Percentiles rank a stretch among this genome's conserved stretches.
These are phyloP conservation scores for Gorsachius magnificus DNA, from an alignment of 2,797 vertebrate genomes.

Conservation along the genomic window DNA sequence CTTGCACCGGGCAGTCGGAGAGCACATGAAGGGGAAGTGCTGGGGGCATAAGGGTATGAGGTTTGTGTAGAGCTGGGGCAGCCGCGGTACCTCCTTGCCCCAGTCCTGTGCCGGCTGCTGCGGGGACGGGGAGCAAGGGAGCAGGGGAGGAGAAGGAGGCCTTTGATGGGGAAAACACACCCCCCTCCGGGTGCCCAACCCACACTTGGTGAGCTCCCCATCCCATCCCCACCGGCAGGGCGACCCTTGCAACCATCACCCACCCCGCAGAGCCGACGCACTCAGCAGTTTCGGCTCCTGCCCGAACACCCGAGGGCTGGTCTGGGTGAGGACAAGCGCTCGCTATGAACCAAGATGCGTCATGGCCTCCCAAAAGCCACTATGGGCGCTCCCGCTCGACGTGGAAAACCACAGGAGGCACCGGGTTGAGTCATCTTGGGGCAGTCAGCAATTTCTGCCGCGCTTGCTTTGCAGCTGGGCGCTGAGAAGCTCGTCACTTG, in stretches of 20 bases:
- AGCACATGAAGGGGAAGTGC: rapidly evolving
- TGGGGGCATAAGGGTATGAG: neutral
- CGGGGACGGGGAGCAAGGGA: neutral
- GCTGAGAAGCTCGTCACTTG: neutral
- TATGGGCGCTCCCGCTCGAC: rapidly evolving
- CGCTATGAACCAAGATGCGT: rapidly evolving
- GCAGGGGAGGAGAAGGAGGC: neutral
- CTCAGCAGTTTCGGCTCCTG: neutral
- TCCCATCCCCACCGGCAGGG: neutral
- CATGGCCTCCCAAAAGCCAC: rapidly evolving
- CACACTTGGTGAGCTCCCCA: rapidly evolving
- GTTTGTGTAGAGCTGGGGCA: neutral
- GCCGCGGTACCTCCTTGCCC: neutral
- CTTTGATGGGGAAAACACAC: neutral
- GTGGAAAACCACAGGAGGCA: neutral
- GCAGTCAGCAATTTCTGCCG: neutral
- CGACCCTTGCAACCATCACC: rapidly evolving
- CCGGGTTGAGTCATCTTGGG: neutral
- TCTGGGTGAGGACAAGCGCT: neutral
- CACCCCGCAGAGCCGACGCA: rapidly evolving
- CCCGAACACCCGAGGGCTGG: neutral
- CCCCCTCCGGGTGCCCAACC: rapidly evolving
- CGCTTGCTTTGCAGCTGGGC: neutral
- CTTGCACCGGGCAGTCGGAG: neutral
- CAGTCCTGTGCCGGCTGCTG: neutral